Conservation (phyloP, 2,888 invertebrate species). For the Trissolcus brochymenae region DNA sequence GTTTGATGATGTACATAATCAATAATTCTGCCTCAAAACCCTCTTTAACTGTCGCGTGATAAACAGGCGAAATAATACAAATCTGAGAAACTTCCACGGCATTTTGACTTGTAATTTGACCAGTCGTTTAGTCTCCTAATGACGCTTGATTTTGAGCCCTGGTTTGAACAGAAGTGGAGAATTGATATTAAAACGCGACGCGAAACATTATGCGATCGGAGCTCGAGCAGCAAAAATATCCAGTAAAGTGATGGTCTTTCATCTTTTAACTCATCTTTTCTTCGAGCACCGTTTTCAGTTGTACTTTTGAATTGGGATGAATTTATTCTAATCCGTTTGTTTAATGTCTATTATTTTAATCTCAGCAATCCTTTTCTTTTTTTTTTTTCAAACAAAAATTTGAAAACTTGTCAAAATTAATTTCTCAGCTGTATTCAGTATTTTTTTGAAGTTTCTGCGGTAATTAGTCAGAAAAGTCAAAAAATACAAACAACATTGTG, state of each 20-base stretch:
- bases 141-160: no score
- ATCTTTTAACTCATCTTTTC: constrained; percentile 32
- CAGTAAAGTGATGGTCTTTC: constrained; percentile 27
- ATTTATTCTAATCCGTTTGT: not conserved
- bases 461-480: no score
- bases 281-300: constrained; percentile 32
- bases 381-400: not conserved
- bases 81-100: constrained; percentile 2
- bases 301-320: constrained; percentile 23
- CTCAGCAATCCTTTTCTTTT: not conserved
- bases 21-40: constrained; percentile 31
- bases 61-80: constrained; percentile 29
- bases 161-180: not conserved
- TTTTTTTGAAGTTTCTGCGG: not conserved
- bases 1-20: constrained; percentile 41
- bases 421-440: not conserved
- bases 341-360: no score
- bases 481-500: no score
- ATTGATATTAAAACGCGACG: constrained; percentile 46
- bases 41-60: constrained; percentile 15
- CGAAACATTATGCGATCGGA: constrained; percentile 38
- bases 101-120: no score
- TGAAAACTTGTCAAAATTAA: no score
- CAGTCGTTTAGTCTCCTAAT: no score
- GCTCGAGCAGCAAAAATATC: constrained; percentile 29